Percentiles rank a stretch among this genome's conserved stretches.
phyloP scores from a whole-genome alignment of 2,797 vertebrate genomes.

The Astyanax mexicanus region DNA sequence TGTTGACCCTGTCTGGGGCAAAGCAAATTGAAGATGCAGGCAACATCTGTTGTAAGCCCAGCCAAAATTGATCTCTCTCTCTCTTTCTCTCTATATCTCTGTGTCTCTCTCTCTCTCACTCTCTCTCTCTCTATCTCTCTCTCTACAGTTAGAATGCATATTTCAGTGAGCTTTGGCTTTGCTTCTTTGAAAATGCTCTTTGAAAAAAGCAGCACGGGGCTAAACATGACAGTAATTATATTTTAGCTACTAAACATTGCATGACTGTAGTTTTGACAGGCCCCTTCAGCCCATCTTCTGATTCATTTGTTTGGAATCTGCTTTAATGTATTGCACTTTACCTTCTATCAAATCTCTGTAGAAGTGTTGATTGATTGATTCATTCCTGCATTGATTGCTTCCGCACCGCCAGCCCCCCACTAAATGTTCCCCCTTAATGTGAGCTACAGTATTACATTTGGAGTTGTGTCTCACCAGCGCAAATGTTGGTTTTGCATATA shows the following conservation, averaged over 20 bases:
- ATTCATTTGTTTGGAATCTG: background rate
- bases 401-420: background rate
- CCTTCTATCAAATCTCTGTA: background rate
- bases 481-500: constrained; percentile 10
- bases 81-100: too few species aligned
- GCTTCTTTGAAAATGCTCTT: constrained; percentile 37
- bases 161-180: constrained; percentile 26
- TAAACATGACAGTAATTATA: constrained; percentile 43
- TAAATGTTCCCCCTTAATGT: background rate
- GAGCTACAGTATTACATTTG: background rate
- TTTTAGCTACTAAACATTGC: constrained; percentile 22
- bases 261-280: background rate
- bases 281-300: background rate
- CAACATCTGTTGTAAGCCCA: constrained; percentile 52
- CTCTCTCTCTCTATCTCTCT: background rate
- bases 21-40: constrained; percentile 45
- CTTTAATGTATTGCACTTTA: background rate
- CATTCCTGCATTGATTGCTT: constrained; percentile 2
- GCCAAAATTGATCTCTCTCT: constrained; percentile 22
- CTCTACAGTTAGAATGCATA: background rate
- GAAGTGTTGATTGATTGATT: background rate
- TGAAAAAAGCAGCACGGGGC: constrained; percentile 19
- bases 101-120: constrained; percentile 15
- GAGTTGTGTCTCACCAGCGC: background rate
- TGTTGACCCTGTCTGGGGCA: constrained; percentile 42